phyloP scores from a whole-genome alignment of 2,888 invertebrate genomes.

The Tenthredo scrophulariae region DNA sequence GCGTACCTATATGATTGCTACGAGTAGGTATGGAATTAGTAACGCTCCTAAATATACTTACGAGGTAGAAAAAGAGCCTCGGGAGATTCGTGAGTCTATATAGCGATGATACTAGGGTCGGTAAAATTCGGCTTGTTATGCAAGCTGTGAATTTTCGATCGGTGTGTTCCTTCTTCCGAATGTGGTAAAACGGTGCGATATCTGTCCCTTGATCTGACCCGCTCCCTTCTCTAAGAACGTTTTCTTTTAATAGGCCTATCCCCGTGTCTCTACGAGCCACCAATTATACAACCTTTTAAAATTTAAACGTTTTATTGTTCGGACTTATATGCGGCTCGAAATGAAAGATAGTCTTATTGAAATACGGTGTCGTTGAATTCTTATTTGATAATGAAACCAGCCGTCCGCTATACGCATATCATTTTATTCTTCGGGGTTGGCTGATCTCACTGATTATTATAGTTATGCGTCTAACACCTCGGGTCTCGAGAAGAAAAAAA shows the following conservation, averaged over 20 bases:
- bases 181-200: conserved; percentile 47
- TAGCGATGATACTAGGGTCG: conserved; percentile 9
- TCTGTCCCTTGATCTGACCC: conserved; percentile 30
- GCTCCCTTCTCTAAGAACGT: no score
- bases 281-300: conserved; percentile 49
- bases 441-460: background rate
- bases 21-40: background rate
- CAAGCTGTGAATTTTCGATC: background rate
- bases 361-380: conserved; percentile 41
- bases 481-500: background rate
- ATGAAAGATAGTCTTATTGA: conserved; percentile 41
- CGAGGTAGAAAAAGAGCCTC: background rate
- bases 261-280: background rate
- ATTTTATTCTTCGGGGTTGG: conserved; percentile 12
- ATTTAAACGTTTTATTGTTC: conserved; percentile 46
- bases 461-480: background rate
- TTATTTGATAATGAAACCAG: conserved; percentile 35
- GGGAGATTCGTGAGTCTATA: background rate
- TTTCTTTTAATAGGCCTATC: conserved; percentile 47
- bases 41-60: background rate
- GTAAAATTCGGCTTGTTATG: conserved; percentile 35
- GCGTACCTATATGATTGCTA: background rate
- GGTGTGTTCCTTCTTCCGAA: conserved; percentile 7
- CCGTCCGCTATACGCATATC: background rate
- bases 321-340: background rate